Base-by-base conservation (phyloP, 2,888 invertebrate species). In the Adelphocoris suturalis region DNA sequence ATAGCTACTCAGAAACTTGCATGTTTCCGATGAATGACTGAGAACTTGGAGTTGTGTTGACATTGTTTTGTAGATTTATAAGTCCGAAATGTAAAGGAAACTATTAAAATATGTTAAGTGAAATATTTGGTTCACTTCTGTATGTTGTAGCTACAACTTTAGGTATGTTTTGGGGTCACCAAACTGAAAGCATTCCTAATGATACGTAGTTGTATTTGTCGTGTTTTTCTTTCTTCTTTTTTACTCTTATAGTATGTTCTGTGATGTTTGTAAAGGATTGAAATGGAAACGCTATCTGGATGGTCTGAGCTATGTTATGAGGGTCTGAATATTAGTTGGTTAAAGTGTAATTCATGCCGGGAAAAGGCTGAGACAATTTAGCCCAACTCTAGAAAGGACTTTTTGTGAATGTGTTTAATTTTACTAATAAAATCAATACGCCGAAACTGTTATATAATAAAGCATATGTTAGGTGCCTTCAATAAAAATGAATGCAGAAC, bases 141-240 rank as follows among this genome's bases (percentile, higher is more conserved):
- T 1, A 3, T 61, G 61, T 4, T 61, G 9, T 61, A 61, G 16
- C 3, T 3, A 61, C n/a, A 61, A 1, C n/a, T 61, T 61, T 61
- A 61, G 61, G 61, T 19, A 61, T 61, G 61, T 61, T 19, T 61
- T 52, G 52, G 52, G n/a, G 16, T 3, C 14, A 19, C 61, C 5
- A 2, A 61, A 61, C 19, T 61, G 61, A 61, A 61, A 61, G 61
- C 61, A 61, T 61, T 61, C 61, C 61, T 61, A 14, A 61, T 61
- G 61, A 61, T n/a, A 61, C 61, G 61, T 61, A 19, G 61, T 61
- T 61, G n/a, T 61, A 19, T 61, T 61, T 61, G 52, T 52, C 19
- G n/a, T 52, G 16, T 52, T 52, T 52, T 14, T 52, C 12, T 52
- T 14, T 11, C 11, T 19, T 19, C 61, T 16, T 19, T 61, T 61